These are phyloP conservation scores for Acanthoscelides obtectus DNA, from an alignment of 2,888 invertebrate species.

Conservation along the genomic window DNA sequence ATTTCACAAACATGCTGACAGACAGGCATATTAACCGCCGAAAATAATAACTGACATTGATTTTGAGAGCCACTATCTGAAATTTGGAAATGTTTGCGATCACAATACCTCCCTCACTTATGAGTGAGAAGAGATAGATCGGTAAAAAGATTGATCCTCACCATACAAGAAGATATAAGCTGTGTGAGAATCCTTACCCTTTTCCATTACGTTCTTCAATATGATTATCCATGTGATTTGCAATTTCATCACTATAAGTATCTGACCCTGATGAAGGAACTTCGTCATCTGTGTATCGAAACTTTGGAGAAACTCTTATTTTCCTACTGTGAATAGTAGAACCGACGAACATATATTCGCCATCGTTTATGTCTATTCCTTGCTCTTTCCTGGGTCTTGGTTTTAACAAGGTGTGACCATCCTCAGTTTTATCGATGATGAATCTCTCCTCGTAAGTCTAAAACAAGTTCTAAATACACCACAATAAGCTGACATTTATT, in stretches of 20 bases:
- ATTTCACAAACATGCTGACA: no score
- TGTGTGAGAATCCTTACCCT: background rate
- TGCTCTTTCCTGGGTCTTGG: slow-evolving; percentile 6
- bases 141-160: no score
- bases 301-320: slow-evolving; percentile 2
- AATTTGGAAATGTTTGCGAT: no score
- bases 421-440: slow-evolving; percentile 7
- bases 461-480: no score
- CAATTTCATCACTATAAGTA: background rate
- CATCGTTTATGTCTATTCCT: background rate
- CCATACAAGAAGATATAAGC: background rate
- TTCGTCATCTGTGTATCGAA: slow-evolving; percentile 12
- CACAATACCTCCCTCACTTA: no score
- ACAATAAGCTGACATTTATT: no score
- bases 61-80: no score
- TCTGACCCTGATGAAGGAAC: background rate
- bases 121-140: no score
- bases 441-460: slow-evolving; percentile 9
- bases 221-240: background rate
- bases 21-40: no score
- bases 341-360: slow-evolving; percentile 1
- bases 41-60: no score
- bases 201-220: background rate
- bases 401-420: slow-evolving; percentile 9
- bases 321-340: background rate